Base-by-base conservation (phyloP, 1,140 invertebrate species). In the Trichonephila clavipes region DNA sequence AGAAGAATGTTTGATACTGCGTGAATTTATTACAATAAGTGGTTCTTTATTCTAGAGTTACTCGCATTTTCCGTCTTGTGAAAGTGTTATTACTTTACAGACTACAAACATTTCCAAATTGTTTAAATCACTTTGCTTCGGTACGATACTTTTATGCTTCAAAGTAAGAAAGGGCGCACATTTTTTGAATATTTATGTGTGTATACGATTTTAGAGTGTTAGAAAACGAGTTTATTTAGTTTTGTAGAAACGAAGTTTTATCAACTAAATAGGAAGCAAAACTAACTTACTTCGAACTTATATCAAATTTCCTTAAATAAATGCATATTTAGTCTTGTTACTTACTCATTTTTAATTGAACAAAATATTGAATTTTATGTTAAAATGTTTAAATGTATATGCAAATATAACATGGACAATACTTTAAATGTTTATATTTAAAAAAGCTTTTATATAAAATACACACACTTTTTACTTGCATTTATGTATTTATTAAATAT, bases 51-150 rank as follows among this genome's bases (percentile, higher is more conserved):
- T 69, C 88, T 51, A 51, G 72, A 77, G 66, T 21, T 72, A 89
- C 88, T 89, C 51, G 66, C 34, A 61, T 66, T 64, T 44, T 62
- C 24, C 85, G 16, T 28, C 24, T n/a, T 19, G 24, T 72, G 88
- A 21, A 72, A 77, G 72, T 89, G 88, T 89, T 89, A 89, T 89
- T 89, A 77, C 88, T 89, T 34, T 19, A 34, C 88, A 89, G 58
- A 58, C 88, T 51, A 34, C 44, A 89, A 89, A 85, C 24, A 28
- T 69, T 89, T 44, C 16, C 5, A 51, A 8, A 16, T 77, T 51
- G 21, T 21, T 24, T 58, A 21, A 89, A 44, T 1, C 28, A 7
- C 72, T 89, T 89, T 58, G 7, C 8, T 72, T 12, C 7, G 7
- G 7, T 69, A 24, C 58, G 66, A 58, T 21, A 44, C 66, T 21